Evolutionary conservation across 2,797 vertebrate species (phyloP), one percentile per base, ranked within the genome.

Genomic region (Pampus argenteus): DNA sequence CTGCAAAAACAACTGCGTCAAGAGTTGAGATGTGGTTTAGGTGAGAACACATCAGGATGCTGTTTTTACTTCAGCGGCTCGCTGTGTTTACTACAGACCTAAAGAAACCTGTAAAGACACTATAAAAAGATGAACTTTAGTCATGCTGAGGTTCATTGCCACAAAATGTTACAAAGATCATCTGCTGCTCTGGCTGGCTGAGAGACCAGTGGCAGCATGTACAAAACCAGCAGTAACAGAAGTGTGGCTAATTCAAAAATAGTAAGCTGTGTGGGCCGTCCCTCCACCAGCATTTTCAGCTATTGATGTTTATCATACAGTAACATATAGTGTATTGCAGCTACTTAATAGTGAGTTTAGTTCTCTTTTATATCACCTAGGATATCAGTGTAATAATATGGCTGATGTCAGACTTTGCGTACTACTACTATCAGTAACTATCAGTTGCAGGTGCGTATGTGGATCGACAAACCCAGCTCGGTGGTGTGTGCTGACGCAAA

Each of bases 1-100:
- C 14, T 1, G 1, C 45, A 38, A 51, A 25, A 42, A 15, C 20
- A 47, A 0, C 0, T 22, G 2, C 55, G 40, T 64, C 23, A 9
- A 11, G 5, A 6, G 22, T 38, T 2, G 0, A 29, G 29, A 56
- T 58, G 75, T 68, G 67, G 71, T 64, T 71, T 7, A 31, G 10
- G 18, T n/a, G 18, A 60, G 28, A 64, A 49, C 0, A 26, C 36
- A 10, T 60, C 14, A 51, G 25, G 29, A 47, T n/a, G 50, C 3
- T 23, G 28, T 18, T 55, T 38, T 52, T 18, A 22, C 28, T 11
- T 55, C 8, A 7, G 13, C 25, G 2, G 3, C 1, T 10, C 42
- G 15, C 17, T 42, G 15, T 71, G 26, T 68, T 60, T 49, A 55
- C 29, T 34, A 58, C 18, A 65, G 54, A 6, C 47, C 25, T 18